Percentiles rank a stretch among this genome's conserved stretches.
Conservation (phyloP, 2,888 invertebrate genomes). For the Diabrotica balteata region DNA sequence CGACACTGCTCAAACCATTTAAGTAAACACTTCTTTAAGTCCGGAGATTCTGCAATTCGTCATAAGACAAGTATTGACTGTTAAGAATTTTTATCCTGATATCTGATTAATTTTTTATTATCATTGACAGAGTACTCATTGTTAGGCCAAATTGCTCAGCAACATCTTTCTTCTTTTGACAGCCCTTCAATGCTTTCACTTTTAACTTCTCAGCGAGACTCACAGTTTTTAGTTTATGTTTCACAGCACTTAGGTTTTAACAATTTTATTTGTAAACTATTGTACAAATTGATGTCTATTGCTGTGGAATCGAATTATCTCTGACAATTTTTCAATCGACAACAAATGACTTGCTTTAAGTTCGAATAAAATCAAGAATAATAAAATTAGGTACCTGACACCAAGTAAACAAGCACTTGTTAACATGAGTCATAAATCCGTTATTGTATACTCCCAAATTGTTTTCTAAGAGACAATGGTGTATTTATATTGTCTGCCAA, state of each 20-base stretch:
- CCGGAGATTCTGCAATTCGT: too few species aligned
- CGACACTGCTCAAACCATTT: too few species aligned
- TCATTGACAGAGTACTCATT: neutral
- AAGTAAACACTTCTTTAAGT: too few species aligned
- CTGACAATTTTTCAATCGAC: neutral
- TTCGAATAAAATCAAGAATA: neutral
- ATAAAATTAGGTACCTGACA: too few species aligned
- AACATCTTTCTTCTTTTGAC: neutral
- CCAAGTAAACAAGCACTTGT: too few species aligned
- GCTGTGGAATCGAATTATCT: neutral
- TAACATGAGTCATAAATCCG: too few species aligned
- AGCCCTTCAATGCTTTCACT: neutral
- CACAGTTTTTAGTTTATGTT: neutral
- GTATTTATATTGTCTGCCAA: neutral
- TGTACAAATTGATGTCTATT: neutral
- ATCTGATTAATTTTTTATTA: neutral
- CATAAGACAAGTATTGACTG: neutral
- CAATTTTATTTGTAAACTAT: too few species aligned
- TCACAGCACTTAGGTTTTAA: neutral
- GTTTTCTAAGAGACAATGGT: neutral
- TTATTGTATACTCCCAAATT: neutral
- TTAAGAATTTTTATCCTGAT: neutral
- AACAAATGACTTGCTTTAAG: neutral
- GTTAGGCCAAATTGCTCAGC: neutral
- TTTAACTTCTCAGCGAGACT: neutral